phyloP scores from a whole-genome alignment of 2,888 invertebrate species.

The Phymatocera aterrima region DNA sequence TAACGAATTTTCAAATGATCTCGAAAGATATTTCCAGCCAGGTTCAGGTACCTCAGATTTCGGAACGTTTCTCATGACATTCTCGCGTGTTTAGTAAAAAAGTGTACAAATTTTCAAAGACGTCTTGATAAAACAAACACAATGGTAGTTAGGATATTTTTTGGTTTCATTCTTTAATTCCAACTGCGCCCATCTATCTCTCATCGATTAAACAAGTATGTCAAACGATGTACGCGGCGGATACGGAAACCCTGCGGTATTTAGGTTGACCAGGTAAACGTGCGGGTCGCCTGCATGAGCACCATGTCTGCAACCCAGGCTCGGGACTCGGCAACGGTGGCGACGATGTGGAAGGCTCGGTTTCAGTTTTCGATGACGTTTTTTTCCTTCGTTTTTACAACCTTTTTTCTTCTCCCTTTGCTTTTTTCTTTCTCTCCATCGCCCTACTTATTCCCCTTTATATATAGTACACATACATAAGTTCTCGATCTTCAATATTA shows the following conservation, averaged over 20 bases:
- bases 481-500: not conserved
- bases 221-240: slow-evolving; percentile 16
- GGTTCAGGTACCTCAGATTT: too few species aligned
- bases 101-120: not conserved
- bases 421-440: not conserved
- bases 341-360: not conserved
- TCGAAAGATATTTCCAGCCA: too few species aligned
- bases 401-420: not conserved
- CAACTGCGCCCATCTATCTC: not conserved
- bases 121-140: not conserved
- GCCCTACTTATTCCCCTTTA: not conserved
- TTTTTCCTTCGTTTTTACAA: not conserved
- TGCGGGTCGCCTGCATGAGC: slow-evolving; percentile 6
- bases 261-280: slow-evolving; percentile 41
- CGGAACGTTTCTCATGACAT: too few species aligned
- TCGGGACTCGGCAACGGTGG: not conserved
- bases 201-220: slow-evolving; percentile 30
- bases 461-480: not conserved
- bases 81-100: not conserved
- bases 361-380: not conserved
- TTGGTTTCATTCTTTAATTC: not conserved
- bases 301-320: not conserved
- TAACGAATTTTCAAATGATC: too few species aligned
- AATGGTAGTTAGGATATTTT: too few species aligned
- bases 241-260: slow-evolving; percentile 37